These are phyloP conservation scores for Mesoclemmys tuberculata DNA, from an alignment of 2,113 vertebrate species.

Conservation along the genomic window DNA sequence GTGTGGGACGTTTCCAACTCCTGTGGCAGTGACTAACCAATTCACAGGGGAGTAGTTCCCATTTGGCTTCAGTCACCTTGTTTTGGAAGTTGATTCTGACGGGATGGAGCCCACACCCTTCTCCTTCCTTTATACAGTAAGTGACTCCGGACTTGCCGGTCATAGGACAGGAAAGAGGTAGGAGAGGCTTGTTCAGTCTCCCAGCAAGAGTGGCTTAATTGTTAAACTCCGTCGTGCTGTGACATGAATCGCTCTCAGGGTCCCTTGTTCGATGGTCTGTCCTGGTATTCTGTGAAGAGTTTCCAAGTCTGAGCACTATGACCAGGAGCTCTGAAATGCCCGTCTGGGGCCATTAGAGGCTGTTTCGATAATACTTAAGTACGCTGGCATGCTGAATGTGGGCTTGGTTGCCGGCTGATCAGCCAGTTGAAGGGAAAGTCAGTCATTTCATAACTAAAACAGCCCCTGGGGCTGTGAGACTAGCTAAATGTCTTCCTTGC, in stretches of 20 bases:
- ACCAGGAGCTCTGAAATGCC: fast-evolving
- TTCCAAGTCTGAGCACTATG: fast-evolving
- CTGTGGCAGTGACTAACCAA: neutral
- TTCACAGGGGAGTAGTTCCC: neutral
- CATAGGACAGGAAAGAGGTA: neutral
- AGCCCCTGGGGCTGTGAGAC: fast-evolving
- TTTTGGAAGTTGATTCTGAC: neutral
- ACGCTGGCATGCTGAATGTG: fast-evolving
- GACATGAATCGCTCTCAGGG: neutral
- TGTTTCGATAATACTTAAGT: fast-evolving
- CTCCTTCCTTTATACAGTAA: constrained; percentile 47
- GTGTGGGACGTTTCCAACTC: neutral
- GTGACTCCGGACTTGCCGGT: constrained; percentile 47
- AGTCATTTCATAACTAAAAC: neutral
- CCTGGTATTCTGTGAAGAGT: neutral
- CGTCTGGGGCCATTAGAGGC: neutral
- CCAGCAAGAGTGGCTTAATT: neutral
- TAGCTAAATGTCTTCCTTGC: neutral
- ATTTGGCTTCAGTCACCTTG: neutral
- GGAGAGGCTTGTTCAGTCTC: constrained; percentile 18
- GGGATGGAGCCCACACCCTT: constrained; percentile 2
- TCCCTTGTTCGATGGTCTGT: fast-evolving
- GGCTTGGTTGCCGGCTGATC: neutral
- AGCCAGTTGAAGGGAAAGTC: neutral
- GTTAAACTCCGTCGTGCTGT: neutral